Conservation (phyloP, 92 coral and sea anemone species). For the Siderastrea siderea region DNA sequence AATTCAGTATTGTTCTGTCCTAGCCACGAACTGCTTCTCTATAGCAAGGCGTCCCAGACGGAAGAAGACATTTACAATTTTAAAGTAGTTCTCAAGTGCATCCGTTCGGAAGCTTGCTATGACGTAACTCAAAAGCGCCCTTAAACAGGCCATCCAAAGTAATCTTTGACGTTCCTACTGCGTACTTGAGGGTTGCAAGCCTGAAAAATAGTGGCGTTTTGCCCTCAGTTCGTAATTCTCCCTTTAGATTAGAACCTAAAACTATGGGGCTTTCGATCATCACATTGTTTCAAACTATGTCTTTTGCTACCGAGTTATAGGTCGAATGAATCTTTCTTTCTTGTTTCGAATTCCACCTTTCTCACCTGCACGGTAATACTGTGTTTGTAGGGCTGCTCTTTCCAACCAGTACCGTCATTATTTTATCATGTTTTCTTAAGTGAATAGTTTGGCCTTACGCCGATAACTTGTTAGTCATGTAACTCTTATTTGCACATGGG, state of each 20-base stretch:
- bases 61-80: neutral
- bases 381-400: too few species aligned
- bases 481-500: too few species aligned
- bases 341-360: too few species aligned
- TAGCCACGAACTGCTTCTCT: neutral
- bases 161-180: too few species aligned
- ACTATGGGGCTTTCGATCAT: neutral
- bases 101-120: neutral
- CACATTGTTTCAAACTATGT: too few species aligned
- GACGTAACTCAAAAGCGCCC: neutral
- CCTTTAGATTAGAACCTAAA: neutral
- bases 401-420: too few species aligned
- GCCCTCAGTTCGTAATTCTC: neutral
- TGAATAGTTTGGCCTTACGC: neutral
- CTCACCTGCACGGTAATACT: too few species aligned
- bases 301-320: too few species aligned
- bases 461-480: too few species aligned
- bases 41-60: neutral
- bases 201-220: slow-evolving; percentile 8
- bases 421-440: neutral
- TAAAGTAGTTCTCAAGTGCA: neutral
- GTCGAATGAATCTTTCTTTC: too few species aligned
- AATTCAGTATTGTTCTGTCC: neutral
- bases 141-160: neutral
- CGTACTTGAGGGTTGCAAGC: too few species aligned